Conservation (phyloP, 1,140 invertebrate genomes). For the Amphibalanus amphitrite region DNA sequence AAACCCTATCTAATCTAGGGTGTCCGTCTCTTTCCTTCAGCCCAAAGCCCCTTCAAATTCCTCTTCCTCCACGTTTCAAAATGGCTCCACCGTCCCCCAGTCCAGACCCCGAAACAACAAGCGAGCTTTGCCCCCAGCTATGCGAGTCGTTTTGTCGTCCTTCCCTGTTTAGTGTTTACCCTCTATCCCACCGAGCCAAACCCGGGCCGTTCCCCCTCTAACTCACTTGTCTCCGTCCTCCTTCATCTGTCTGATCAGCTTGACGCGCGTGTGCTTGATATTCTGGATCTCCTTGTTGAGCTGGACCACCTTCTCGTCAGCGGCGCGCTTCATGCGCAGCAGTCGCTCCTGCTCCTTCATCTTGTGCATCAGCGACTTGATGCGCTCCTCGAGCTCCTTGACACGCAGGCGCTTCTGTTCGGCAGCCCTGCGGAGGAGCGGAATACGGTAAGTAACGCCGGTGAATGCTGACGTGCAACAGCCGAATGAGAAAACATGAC, state of each 20-base stretch:
- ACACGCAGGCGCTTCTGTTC: constrained; percentile 56
- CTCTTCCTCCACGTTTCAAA: background rate
- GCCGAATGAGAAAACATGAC: too few relatives aligned
- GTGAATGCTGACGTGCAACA: too few relatives aligned
- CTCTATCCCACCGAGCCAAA: background rate
- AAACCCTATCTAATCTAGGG: too few relatives aligned
- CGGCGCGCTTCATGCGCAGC: constrained; percentile 62
- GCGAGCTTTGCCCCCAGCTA: background rate
- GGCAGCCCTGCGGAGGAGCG: constrained; percentile 30
- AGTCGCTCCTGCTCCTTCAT: constrained; percentile 50
- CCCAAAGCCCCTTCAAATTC: background rate
- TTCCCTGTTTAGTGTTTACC: background rate
- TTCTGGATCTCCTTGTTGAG: constrained; percentile 51
- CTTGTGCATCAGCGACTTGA: constrained; percentile 51
- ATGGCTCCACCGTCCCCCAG: background rate
- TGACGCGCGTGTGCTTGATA: constrained; percentile 65
- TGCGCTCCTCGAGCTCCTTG: constrained; percentile 55
- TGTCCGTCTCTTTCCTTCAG: too few relatives aligned
- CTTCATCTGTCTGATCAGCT: constrained; percentile 66
- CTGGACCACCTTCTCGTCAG: constrained; percentile 53
- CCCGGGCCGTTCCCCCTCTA: too few relatives aligned
- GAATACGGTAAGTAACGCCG: too few relatives aligned
- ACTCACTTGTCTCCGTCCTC: constrained; percentile 52
- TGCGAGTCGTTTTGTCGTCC: background rate
- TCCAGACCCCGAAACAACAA: background rate